Evolutionary conservation across 2,797 vertebrate species (phyloP).

Genomic region (Macroramphosus scolopax): DNA sequence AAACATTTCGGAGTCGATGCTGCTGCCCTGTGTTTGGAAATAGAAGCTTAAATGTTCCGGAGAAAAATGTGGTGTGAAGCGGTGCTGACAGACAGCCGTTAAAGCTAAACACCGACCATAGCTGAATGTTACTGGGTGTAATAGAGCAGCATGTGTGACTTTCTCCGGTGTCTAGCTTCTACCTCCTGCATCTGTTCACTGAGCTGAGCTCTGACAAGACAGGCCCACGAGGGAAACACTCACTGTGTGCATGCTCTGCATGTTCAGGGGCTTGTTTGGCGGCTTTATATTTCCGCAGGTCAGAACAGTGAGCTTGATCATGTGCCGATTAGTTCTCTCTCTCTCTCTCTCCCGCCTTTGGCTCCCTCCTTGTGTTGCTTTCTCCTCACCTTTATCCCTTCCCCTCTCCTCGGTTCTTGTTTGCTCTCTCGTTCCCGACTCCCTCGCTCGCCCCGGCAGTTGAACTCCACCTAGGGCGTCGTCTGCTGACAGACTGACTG

Average conservation of each 20-base stretch:
- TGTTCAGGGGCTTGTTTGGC: constrained; percentile 42
- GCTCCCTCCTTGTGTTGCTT: constrained; percentile 14
- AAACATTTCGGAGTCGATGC: constrained; percentile 8
- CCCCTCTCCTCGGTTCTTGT: neutral
- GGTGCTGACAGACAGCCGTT: constrained; percentile 41
- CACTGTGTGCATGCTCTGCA: constrained; percentile 2
- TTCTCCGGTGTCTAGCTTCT: constrained; percentile 43
- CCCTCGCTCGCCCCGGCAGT: constrained; percentile 17
- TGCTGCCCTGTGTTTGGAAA: constrained; percentile 6
- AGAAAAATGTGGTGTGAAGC: constrained; percentile 22
- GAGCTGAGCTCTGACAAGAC: constrained; percentile 44
- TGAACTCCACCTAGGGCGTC: constrained; percentile 60
- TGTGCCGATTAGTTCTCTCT: constrained; percentile 25
- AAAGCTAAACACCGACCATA: constrained; percentile 22
- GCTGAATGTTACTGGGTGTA: constrained; percentile 32
- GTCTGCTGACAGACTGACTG: constrained; percentile 65
- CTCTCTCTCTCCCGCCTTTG: neutral
- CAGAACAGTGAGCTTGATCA: constrained; percentile 45
- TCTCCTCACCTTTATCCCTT: constrained; percentile 6
- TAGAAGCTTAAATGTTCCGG: neutral
- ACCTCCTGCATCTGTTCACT: constrained; percentile 51
- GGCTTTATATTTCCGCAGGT: constrained; percentile 51
- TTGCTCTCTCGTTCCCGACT: neutral
- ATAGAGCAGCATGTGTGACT: constrained; percentile 46
- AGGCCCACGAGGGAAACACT: constrained; percentile 39